A percentile compares a stretch with the other conserved stretches of the same genome.
These are phyloP conservation scores for Phylloscopus trochilus DNA, from an alignment of 2,113 vertebrate genomes.

Conservation along the genomic window DNA sequence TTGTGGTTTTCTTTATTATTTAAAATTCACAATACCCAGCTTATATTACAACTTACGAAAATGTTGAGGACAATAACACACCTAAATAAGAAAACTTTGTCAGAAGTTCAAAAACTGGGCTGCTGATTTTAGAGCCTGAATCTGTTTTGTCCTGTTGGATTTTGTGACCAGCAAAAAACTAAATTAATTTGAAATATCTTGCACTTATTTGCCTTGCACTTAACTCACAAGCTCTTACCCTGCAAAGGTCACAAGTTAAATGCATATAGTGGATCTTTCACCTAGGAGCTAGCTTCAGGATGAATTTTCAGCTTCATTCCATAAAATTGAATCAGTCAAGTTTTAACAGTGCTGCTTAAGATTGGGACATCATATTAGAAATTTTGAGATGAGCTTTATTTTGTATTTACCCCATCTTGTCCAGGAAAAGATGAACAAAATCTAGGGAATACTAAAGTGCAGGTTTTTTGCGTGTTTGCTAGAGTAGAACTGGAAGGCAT, in stretches of 20 bases:
- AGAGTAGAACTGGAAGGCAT: background rate
- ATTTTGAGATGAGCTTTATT: background rate
- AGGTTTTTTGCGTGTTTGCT: background rate
- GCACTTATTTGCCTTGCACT: background rate
- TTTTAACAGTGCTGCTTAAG: background rate
- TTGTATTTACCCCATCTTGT: background rate
- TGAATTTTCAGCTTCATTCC: background rate
- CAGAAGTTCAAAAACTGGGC: background rate
- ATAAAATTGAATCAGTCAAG: background rate
- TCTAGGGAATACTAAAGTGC: background rate
- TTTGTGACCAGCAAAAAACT: background rate
- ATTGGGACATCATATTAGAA: background rate
- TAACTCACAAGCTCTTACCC: background rate
- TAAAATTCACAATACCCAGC: background rate
- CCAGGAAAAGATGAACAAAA: background rate
- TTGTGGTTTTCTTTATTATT: background rate
- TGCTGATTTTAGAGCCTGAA: background rate
- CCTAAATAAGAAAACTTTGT: background rate
- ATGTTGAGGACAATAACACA: background rate
- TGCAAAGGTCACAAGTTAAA: background rate
- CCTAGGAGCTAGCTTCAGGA: background rate
- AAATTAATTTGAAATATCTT: background rate
- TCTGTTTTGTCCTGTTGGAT: background rate
- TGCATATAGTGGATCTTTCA: background rate
- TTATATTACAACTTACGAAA: background rate